Evolutionary conservation across 2,888 invertebrate species (phyloP).

Genomic region (Nycteola revayana): DNA sequence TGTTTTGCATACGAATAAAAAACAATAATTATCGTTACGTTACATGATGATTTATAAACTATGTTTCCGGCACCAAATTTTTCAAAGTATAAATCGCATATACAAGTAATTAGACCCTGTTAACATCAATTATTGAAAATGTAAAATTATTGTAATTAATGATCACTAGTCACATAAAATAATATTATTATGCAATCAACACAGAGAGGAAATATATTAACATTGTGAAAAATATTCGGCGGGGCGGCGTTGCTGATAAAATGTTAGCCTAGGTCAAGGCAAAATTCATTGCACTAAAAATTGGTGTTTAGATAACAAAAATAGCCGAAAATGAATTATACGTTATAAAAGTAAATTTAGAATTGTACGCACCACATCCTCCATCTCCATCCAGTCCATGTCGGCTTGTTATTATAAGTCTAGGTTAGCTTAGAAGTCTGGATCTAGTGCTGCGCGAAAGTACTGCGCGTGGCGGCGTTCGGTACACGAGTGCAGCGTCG

Average conservation of each 20-base stretch:
- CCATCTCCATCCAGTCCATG: conserved; percentile 80
- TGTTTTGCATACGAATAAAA: too few relatives aligned
- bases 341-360: conserved; percentile 18
- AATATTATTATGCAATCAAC: conserved; percentile 1
- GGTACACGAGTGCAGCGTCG: conserved; percentile 76
- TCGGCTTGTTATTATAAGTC: conserved; percentile 54
- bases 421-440: conserved; percentile 59
- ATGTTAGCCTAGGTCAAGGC: conserved; percentile 79
- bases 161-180: too few relatives aligned
- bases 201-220: conserved; percentile 35
- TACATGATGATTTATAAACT: too few relatives aligned
- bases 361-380: conserved; percentile 71
- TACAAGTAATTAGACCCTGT: too few relatives aligned
- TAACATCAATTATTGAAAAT: too few relatives aligned
- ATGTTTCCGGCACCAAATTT: too few relatives aligned
- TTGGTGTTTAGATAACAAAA: conserved; percentile 9
- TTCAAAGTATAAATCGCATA: too few relatives aligned
- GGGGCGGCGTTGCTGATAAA: conserved; percentile 54
- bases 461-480: conserved; percentile 78
- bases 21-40: too few relatives aligned
- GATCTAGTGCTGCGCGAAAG: conserved; percentile 62
- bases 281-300: conserved; percentile 41
- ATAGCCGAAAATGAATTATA: conserved; percentile 3
- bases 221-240: conserved; percentile 48
- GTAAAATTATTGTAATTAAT: too few relatives aligned